phyloP scores from a whole-genome alignment of 35 echinoderm and acorn worm genomes.

The Stichopus chloronotus region DNA sequence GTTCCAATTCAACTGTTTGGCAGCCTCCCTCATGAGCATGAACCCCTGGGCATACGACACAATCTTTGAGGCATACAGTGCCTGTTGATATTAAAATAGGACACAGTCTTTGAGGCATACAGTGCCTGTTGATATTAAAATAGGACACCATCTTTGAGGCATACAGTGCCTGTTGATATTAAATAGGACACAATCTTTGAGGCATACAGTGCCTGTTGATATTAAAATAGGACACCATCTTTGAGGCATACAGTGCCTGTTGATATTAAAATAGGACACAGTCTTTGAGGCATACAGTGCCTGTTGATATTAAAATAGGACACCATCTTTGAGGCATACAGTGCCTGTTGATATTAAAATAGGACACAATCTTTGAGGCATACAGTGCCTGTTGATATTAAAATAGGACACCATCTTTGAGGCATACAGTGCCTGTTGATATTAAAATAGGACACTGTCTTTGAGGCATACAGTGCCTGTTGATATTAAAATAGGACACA shows the following conservation, averaged over 20 bases:
- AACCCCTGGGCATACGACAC: conserved; percentile 99
- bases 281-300: conserved; percentile 99
- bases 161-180: conserved; percentile 82
- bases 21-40: conserved; percentile 96
- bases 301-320: conserved; percentile 76
- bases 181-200: conserved; percentile 99
- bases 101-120: conserved; percentile 99
- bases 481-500: neutral
- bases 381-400: no score
- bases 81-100: conserved; percentile 75
- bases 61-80: conserved; percentile 99
- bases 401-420: conserved; percentile 99
- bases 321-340: conserved; percentile 99
- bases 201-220: conserved; percentile 98
- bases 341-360: conserved; percentile 68
- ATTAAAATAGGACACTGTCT: conserved; percentile 91
- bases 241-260: conserved; percentile 98
- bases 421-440: conserved; percentile 90
- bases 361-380: conserved; percentile 99
- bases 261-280: conserved; percentile 73
- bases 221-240: conserved; percentile 98
- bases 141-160: conserved; percentile 99
- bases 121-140: conserved; percentile 70
- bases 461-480: conserved; percentile 98
- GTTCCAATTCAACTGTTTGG: conserved; percentile 85